Base-by-base conservation (phyloP, 2,113 vertebrate species). In the Desmodus rotundus region DNA sequence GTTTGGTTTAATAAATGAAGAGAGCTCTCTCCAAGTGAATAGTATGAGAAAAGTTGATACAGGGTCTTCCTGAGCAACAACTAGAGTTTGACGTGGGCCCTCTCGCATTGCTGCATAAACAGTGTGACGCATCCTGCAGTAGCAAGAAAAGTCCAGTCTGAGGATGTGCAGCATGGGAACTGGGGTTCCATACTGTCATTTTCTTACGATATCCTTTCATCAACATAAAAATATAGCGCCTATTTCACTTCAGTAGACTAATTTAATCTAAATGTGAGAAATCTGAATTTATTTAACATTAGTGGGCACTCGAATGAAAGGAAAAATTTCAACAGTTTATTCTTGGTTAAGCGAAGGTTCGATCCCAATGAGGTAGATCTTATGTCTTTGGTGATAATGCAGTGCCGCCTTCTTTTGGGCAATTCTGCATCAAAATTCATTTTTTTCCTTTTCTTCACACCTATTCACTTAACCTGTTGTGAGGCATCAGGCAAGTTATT, bases 271-370 rank as follows among this genome's bases (percentile, higher is more conserved):
- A 74, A 67, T 11, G 0, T 72, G 26, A 83, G 88, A 72, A 94
- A 52, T 91, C 19, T 70, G 87, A 74, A 83, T 95, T 90, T 87
- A 82, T 70, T 82, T 92, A 68, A 82, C n/a, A 26, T 72, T 87
- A 74, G 19, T 73, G 65, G 36, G 16, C 31, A 52, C 33, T 31
- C 17, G 1, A 93, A 65, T 76, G 73, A 92, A 96, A 82, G 72
- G 63, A 83, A 70, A 68, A 50, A 22, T 94, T 82, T 82, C 20
- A 92, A 4, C 31, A 61, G 24, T 58, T 95, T 82, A 68, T 92
- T 90, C 41, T 96, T 95, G 33, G 5, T 82, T 78, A 70, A 76
- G 72, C 43, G 43, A 50, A 72, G 31, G 19, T 70, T 70, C 20
- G 15, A 10, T 87, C 36, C 43, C 20, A 22, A 67, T 78, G 70